Evolutionary conservation across 2,797 vertebrate genomes (phyloP).

Genomic region (Acanthiza pusilla): DNA sequence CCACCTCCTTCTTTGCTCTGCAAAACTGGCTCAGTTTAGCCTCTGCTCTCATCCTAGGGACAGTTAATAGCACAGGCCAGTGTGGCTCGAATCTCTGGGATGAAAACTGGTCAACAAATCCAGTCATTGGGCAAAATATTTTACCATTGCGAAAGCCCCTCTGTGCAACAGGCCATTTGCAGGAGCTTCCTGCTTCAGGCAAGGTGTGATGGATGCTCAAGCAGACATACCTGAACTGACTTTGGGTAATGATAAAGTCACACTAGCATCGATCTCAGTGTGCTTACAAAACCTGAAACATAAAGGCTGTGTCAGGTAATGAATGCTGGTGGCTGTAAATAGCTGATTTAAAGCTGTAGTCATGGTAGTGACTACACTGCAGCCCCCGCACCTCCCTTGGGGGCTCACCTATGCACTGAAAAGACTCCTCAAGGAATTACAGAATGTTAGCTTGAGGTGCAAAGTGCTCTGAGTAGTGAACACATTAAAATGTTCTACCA

Average conservation of each 20-base stretch:
- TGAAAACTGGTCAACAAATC: background rate
- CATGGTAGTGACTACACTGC: background rate
- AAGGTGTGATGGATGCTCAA: background rate
- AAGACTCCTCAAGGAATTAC: background rate
- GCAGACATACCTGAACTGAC: background rate
- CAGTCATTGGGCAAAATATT: background rate
- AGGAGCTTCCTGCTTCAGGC: background rate
- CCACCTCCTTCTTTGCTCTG: background rate
- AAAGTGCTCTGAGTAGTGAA: background rate
- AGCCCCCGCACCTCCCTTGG: background rate
- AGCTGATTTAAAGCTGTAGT: background rate
- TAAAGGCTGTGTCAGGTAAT: accelerated
- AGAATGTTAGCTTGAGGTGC: background rate
- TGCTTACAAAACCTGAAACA: background rate
- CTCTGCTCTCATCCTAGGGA: background rate
- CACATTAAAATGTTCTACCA: background rate
- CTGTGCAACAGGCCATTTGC: background rate
- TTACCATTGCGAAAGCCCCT: background rate
- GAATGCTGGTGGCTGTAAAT: background rate
- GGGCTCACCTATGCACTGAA: background rate
- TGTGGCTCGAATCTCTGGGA: background rate
- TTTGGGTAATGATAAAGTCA: background rate
- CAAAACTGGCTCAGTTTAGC: background rate
- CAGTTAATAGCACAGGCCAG: background rate
- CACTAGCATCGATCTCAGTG: background rate